Conservation (phyloP, 2,888 invertebrate genomes). For the Allacma fusca region DNA sequence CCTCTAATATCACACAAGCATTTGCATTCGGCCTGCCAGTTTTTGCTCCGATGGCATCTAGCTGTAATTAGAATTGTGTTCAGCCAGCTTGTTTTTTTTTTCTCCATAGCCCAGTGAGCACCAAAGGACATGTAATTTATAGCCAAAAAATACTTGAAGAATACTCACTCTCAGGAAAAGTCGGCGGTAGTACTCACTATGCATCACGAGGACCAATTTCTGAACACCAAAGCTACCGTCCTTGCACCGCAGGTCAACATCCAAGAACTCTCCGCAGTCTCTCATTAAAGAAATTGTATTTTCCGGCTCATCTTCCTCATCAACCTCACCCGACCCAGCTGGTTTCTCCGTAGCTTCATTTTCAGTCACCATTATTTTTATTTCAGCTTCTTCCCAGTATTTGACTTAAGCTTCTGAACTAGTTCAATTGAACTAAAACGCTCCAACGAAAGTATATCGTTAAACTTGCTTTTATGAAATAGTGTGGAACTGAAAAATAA, state of each 20-base stretch:
- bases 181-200: slow-evolving; percentile 6
- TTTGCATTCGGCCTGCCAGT: not conserved
- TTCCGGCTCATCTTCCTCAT: not conserved
- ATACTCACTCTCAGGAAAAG: not conserved
- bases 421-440: no score
- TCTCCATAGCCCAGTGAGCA: no score
- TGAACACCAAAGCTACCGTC: slow-evolving; percentile 10
- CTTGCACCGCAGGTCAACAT: not conserved
- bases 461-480: no score
- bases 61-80: not conserved
- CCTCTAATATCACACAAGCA: not conserved
- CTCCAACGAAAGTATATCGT: no score
- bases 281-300: slow-evolving; percentile 10
- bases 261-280: not conserved
- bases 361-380: no score
- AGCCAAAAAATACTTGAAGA: not conserved
- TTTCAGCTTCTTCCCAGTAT: no score
- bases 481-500: no score
- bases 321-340: not conserved
- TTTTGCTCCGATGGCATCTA: not conserved
- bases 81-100: no score
- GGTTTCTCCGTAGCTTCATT: no score
- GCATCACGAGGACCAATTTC: not conserved
- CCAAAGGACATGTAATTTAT: not conserved
- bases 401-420: no score